A percentile compares a stretch with the other conserved stretches of the same genome.
phyloP scores from a whole-genome alignment of 2,113 vertebrate genomes.

The Pterocles burchelli region DNA sequence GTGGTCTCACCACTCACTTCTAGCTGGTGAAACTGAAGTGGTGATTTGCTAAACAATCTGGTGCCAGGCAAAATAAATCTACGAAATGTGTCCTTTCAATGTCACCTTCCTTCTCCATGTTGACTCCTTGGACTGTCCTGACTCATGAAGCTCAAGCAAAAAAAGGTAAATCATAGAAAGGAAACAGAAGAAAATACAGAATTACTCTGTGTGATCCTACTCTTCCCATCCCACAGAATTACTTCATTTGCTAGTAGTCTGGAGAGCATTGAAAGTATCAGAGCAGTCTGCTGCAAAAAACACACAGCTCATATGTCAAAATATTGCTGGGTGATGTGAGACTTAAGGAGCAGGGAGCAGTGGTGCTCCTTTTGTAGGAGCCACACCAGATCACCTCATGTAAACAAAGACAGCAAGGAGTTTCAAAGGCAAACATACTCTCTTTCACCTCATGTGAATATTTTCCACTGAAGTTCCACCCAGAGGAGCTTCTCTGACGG shows the following conservation, averaged over 20 bases:
- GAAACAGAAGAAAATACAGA: neutral
- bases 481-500: neutral
- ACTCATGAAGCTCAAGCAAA: neutral
- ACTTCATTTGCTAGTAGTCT: neutral
- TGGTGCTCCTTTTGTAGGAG: neutral
- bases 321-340: fast-evolving
- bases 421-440: neutral
- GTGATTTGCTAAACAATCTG: neutral
- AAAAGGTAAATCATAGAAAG: neutral
- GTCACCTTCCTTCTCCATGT: neutral
- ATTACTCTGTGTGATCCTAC: neutral
- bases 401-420: neutral
- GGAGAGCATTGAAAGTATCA: neutral
- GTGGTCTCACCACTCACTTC: neutral
- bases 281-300: neutral
- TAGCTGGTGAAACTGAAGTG: neutral
- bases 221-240: neutral
- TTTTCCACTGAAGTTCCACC: neutral
- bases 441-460: neutral
- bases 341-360: neutral
- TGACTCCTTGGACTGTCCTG: neutral
- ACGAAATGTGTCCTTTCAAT: neutral
- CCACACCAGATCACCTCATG: neutral
- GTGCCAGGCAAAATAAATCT: neutral
- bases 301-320: neutral